phyloP scores from a whole-genome alignment of 1,140 invertebrate genomes.

The Manduca sexta region DNA sequence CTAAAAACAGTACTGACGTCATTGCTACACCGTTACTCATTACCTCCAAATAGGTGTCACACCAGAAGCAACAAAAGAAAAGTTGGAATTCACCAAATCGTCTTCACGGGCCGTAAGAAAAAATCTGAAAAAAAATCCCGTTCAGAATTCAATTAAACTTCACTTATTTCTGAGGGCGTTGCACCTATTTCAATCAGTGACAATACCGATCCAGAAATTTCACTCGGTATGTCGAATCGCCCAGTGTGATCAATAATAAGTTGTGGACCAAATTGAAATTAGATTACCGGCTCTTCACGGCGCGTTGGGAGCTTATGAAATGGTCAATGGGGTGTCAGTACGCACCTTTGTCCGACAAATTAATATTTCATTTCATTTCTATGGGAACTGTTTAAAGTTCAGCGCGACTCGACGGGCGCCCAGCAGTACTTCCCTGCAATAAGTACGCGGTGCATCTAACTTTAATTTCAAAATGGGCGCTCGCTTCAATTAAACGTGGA shows the following conservation, averaged over 20 bases:
- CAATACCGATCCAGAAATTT: constrained; percentile 51
- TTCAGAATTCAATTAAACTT: constrained; percentile 61
- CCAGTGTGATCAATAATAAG: constrained; percentile 45
- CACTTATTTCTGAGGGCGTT: constrained; percentile 47
- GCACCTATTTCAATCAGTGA: constrained; percentile 39
- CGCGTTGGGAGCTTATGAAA: constrained; percentile 60
- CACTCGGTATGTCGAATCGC: constrained; percentile 47
- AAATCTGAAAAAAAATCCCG: constrained; percentile 30
- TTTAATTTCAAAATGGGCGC: constrained; percentile 18
- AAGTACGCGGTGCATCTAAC: constrained; percentile 2
- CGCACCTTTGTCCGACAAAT: constrained; percentile 47
- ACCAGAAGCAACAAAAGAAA: constrained; percentile 15
- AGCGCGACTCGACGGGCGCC: background rate
- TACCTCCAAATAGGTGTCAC: constrained; percentile 19
- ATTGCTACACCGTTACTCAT: constrained; percentile 28
- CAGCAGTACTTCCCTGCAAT: background rate
- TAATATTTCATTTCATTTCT: constrained; percentile 54
- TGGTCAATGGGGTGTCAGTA: constrained; percentile 62
- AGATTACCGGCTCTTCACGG: constrained; percentile 62
- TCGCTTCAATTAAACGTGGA: constrained; percentile 41
- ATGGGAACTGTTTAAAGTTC: constrained; percentile 38
- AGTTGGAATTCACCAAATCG: constrained; percentile 18
- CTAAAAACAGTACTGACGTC: constrained; percentile 16
- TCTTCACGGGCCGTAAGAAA: constrained; percentile 18
- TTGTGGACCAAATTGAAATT: constrained; percentile 62